Percentiles rank a stretch among this genome's conserved stretches.
Conservation (phyloP, 2,888 invertebrate species). For the Lepas anatifera region DNA sequence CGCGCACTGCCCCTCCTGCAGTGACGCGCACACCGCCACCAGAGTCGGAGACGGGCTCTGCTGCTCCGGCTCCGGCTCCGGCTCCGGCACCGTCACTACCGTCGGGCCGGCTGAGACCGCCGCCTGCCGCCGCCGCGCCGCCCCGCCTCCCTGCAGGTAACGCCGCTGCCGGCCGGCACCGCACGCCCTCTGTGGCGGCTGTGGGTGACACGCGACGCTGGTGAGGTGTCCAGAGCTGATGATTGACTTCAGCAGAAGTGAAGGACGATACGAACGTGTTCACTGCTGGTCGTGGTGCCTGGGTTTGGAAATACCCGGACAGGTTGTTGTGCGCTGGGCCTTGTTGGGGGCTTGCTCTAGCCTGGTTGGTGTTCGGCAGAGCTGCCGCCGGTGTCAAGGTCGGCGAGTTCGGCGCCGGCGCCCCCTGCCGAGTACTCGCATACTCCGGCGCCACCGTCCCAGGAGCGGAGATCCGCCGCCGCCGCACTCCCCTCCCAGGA, state of each 20-base stretch:
- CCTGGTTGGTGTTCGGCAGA: too few relatives aligned
- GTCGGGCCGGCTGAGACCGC: background rate
- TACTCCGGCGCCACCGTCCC: background rate
- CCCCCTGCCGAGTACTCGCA: background rate
- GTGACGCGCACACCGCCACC: constrained; percentile 49
- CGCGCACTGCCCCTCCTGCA: constrained; percentile 39
- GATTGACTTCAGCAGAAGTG: background rate
- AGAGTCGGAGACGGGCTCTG: background rate
- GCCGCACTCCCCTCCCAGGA: background rate
- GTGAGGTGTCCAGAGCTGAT: background rate
- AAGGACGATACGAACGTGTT: too few relatives aligned
- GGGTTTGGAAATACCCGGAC: too few relatives aligned
- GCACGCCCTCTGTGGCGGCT: background rate
- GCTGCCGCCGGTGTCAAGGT: background rate
- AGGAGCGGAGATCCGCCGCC: background rate
- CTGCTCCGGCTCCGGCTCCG: background rate
- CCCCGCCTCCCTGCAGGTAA: background rate
- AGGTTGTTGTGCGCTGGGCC: too few relatives aligned
- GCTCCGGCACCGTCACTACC: background rate
- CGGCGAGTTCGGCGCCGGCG: background rate
- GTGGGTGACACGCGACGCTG: background rate
- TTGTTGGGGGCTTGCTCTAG: too few relatives aligned
- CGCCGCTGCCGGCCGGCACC: background rate
- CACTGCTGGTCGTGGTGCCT: too few relatives aligned
- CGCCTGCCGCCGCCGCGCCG: background rate